Conservation (phyloP, 2,113 vertebrate genomes). For the Aegypius monachus region DNA sequence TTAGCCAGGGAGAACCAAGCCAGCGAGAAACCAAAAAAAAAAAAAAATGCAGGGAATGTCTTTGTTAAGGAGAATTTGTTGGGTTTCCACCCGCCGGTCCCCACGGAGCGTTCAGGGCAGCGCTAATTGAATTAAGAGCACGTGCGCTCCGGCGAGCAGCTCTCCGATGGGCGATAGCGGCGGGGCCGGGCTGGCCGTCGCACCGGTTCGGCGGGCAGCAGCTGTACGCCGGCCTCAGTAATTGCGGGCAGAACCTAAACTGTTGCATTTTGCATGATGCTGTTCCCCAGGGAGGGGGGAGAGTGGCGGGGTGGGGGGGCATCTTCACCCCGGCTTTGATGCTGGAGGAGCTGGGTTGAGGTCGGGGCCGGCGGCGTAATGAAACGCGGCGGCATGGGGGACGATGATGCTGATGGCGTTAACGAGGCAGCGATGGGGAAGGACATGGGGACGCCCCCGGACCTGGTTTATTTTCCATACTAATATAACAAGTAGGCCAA, state of each 20-base stretch:
- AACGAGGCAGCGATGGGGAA: neutral
- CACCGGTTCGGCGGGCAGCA: conserved; percentile 73
- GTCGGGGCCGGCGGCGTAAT: neutral
- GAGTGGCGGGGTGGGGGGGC: neutral
- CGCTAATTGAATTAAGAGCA: conserved; percentile 92
- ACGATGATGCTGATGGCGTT: neutral
- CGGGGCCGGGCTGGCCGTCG: conserved; percentile 58
- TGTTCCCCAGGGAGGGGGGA: neutral
- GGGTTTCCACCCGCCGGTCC: conserved; percentile 67
- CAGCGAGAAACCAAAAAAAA: conserved; percentile 73
- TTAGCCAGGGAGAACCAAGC: conserved; percentile 49
- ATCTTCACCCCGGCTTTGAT: neutral
- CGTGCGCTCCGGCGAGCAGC: conserved; percentile 47
- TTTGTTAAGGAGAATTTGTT: conserved; percentile 83
- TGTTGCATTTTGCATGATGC: conserved; percentile 76
- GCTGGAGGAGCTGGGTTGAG: neutral
- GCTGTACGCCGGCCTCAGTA: conserved; percentile 34
- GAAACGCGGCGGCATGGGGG: neutral
- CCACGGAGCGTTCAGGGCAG: conserved; percentile 81
- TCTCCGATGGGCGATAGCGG: neutral
- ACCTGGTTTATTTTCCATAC: too few species aligned
- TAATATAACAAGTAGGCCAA: too few species aligned
- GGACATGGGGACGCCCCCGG: neutral
- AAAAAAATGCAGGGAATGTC: conserved; percentile 66
- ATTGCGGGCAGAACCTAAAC: conserved; percentile 64